A percentile compares a stretch with the other conserved stretches of the same genome.
phyloP scores from a whole-genome alignment of 2,888 invertebrate genomes.

The Teleogryllus oceanicus region DNA sequence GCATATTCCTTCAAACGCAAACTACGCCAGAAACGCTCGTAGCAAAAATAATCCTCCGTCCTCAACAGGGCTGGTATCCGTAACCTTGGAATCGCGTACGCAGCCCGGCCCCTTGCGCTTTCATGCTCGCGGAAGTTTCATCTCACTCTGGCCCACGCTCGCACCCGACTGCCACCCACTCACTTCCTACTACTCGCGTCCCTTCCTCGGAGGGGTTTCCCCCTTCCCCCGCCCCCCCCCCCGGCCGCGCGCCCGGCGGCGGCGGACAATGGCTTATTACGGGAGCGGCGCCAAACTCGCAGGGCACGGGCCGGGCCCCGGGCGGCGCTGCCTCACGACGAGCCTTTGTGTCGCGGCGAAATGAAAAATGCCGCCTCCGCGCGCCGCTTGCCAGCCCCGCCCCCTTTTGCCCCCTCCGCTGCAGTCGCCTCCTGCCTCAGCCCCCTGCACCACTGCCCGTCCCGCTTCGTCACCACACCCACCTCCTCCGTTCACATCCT shows the following conservation, averaged over 20 bases:
- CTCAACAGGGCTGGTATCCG: too few species aligned
- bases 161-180: too few species aligned
- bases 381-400: neutral
- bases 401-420: neutral
- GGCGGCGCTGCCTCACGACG: neutral
- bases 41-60: too few species aligned
- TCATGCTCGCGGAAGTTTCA: too few species aligned
- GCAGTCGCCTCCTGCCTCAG: neutral
- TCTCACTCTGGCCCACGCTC: too few species aligned
- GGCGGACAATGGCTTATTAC: constrained; percentile 18
- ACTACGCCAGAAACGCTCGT: too few species aligned
- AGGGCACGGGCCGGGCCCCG: neutral
- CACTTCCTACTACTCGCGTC: too few species aligned
- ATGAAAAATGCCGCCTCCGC: constrained; percentile 8
- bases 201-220: neutral
- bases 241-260: neutral
- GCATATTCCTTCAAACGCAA: too few species aligned
- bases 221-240: neutral
- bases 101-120: too few species aligned
- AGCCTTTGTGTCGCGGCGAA: constrained; percentile 18
- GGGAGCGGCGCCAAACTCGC: constrained; percentile 18
- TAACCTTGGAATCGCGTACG: too few species aligned
- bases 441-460: neutral
- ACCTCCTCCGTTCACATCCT: neutral
- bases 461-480: neutral